A percentile compares a stretch with the other conserved stretches of the same genome.
Evolutionary conservation across 2,888 invertebrate species (phyloP).

Genomic region (Nematopogon swammerdamellus): DNA sequence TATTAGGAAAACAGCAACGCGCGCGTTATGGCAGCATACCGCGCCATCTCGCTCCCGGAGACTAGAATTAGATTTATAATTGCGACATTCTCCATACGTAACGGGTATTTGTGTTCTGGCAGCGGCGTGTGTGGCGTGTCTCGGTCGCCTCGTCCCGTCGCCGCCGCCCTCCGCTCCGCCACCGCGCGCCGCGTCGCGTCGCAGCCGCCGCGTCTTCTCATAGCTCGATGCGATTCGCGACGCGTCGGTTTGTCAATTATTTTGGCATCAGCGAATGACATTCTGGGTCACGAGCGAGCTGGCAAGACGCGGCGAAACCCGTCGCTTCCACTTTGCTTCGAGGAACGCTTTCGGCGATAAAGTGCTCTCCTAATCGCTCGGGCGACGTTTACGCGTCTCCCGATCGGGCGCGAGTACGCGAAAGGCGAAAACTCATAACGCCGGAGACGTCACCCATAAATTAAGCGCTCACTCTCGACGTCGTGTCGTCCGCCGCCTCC

Average conservation of each 20-base stretch:
- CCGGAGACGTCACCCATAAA: not conserved
- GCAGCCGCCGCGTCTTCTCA: not conserved
- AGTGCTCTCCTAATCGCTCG: not conserved
- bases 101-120: slow-evolving; percentile 21
- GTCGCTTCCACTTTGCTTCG: not conserved
- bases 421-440: not conserved
- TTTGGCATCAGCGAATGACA: slow-evolving; percentile 40
- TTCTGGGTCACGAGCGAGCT: slow-evolving; percentile 36
- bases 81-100: slow-evolving; percentile 33
- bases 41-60: not conserved
- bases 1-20: not conserved
- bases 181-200: too few species aligned
- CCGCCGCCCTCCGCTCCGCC: too few species aligned
- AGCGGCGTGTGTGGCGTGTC: slow-evolving; percentile 19
- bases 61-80: slow-evolving; percentile 36
- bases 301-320: not conserved
- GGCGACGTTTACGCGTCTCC: not conserved
- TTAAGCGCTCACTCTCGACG: not conserved
- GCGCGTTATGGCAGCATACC: not conserved
- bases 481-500: too few species aligned
- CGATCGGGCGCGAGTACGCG: not conserved
- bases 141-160: too few species aligned
- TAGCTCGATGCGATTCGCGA: not conserved
- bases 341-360: not conserved
- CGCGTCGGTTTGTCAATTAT: slow-evolving; percentile 47